phyloP scores from a whole-genome alignment of 2,888 invertebrate species.

The Drosophila bunnanda region DNA sequence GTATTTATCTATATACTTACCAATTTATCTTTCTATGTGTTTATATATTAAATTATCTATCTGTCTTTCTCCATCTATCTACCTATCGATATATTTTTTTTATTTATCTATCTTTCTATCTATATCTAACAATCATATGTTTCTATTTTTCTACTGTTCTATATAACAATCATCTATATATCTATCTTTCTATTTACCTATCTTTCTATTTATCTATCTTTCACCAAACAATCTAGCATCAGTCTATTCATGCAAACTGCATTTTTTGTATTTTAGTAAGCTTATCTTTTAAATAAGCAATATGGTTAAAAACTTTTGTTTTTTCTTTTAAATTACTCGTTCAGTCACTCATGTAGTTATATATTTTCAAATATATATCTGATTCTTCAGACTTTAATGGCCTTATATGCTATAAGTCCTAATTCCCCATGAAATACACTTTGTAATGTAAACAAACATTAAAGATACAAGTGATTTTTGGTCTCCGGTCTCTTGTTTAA shows the following conservation, averaged over 20 bases:
- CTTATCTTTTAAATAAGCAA: not conserved
- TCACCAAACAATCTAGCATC: too few relatives aligned
- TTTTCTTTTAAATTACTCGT: too few relatives aligned
- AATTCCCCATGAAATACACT: conserved; percentile 13
- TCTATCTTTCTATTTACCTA: not conserved
- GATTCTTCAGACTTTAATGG: not conserved
- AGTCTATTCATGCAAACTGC: too few relatives aligned
- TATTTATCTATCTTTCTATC: too few relatives aligned
- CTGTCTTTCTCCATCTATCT: too few relatives aligned
- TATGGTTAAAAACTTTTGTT: not conserved
- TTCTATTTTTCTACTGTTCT: not conserved
- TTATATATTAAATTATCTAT: too few relatives aligned
- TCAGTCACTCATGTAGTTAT: too few relatives aligned
- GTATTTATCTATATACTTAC: too few relatives aligned
- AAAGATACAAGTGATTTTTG: conserved; percentile 13
- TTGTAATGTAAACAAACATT: conserved; percentile 17
- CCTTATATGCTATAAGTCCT: conserved; percentile 1
- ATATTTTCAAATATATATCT: not conserved
- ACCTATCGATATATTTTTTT: too few relatives aligned
- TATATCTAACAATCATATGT: not conserved
- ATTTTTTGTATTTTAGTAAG: too few relatives aligned
- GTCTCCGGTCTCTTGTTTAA: not conserved
- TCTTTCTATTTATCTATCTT: not conserved
- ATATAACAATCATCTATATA: not conserved
- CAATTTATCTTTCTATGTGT: too few relatives aligned